Base-by-base conservation (phyloP, 2,888 invertebrate species). In the Lutraria lutraria region DNA sequence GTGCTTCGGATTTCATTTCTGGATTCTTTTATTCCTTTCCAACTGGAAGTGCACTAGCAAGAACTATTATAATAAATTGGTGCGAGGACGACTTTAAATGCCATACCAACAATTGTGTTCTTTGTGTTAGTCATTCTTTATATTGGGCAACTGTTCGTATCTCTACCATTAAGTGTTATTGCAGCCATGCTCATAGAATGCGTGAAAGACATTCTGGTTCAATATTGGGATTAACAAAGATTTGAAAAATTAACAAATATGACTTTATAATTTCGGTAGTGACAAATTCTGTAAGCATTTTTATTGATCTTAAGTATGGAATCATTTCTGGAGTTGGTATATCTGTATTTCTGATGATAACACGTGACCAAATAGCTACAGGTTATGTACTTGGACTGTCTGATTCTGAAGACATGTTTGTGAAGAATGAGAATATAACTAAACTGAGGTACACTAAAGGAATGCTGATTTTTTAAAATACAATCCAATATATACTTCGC, bases 241-340 rank as follows among this genome's bases (percentile, higher is more conserved):
- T 98, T 93, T 98, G 98, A 98, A 97, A 97, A 93, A 96, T 98
- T 29, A 98, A 98, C 92, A 97, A 97, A 94, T 97, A 98, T 94
- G 99, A 99, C 95, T 98, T 98, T 0, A 94, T 97, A 21, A 94
- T 94, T 15, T 96, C 95, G 95, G 54, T 95, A 0, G 79, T 92
- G 15, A 95, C 95, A 0, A 94, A 92, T 81, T 31, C 91, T 1
- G 86, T 93, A 25, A 90, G 93, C 0, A 90, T 95, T 13, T 76
- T 95, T 8, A 88, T 94, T 0, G 94, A 95, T 87, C 91, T 96
- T 60, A 93, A 93, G 68, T 86, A 94, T 63, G 96, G 95, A 4
- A 90, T 96, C 0, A 88, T 93, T 13, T 91, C 93, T 13, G 96
- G 96, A 12, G 89, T 95, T 8, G 92, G 87, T 1, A 68, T 93